A percentile compares a stretch with the other conserved stretches of the same genome.
Evolutionary conservation across 1,140 invertebrate genomes (phyloP).

Genomic region (Aleiodes sp.): DNA sequence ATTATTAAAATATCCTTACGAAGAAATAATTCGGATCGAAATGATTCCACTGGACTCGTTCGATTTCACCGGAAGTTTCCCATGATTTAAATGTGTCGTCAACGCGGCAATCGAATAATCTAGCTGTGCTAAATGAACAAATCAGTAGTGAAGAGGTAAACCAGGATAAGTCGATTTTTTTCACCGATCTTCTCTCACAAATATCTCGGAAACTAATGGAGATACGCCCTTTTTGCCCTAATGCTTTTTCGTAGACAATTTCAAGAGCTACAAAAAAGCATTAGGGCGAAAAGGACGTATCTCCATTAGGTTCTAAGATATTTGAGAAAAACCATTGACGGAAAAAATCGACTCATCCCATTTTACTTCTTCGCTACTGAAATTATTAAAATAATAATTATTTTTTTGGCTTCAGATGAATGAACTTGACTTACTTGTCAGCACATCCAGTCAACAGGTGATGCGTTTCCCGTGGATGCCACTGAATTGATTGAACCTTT

Average conservation of each 20-base stretch:
- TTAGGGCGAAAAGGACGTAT: no score
- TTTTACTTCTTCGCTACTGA: no score
- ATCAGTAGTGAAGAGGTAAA: no score
- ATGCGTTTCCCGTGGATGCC: slow-evolving; percentile 86
- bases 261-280: no score
- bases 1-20: slow-evolving; percentile 67
- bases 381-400: slow-evolving; percentile 56
- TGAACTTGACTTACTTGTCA: slow-evolving; percentile 69
- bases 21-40: slow-evolving; percentile 78
- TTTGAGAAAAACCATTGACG: no score
- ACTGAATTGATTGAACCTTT: slow-evolving; percentile 86
- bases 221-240: no score
- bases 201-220: no score
- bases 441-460: slow-evolving; percentile 81
- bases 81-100: slow-evolving; percentile 74
- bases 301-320: no score
- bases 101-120: slow-evolving; percentile 82
- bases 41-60: slow-evolving; percentile 87
- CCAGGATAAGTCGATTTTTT: no score
- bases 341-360: no score
- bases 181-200: no score
- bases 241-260: no score
- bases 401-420: slow-evolving; percentile 26
- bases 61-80: slow-evolving; percentile 82
- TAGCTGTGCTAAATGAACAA: slow-evolving; percentile 73